A percentile compares a stretch with the other conserved stretches of the same genome.
Evolutionary conservation across 64 coral and sea anemone species (phyloP).

Genomic region (Stichodactyla helianthus): DNA sequence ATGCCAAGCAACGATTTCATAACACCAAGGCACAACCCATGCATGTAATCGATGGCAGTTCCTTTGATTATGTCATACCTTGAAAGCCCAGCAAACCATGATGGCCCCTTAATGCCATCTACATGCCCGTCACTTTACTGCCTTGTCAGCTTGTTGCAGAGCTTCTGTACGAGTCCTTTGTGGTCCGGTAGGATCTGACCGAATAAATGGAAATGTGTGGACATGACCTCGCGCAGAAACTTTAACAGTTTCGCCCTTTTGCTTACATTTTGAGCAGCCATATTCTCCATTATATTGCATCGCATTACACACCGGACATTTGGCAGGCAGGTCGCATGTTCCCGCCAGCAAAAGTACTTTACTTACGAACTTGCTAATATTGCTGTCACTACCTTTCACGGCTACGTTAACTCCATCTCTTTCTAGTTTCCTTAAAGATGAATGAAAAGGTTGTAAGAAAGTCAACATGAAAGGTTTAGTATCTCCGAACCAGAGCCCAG

Average conservation of each 20-base stretch:
- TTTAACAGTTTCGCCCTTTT: slow-evolving; percentile 39
- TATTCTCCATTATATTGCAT: slow-evolving; percentile 56
- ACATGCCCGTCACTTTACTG: not conserved
- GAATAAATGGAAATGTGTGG: slow-evolving; percentile 24
- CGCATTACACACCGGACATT: no score
- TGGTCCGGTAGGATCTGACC: not conserved
- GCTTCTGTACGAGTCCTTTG: not conserved
- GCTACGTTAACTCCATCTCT: no score
- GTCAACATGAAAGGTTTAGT: no score
- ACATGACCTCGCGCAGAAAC: not conserved
- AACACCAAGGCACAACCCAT: slow-evolving; percentile 23
- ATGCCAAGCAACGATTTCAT: slow-evolving; percentile 14
- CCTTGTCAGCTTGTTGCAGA: not conserved
- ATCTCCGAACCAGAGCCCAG: no score
- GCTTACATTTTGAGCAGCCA: slow-evolving; percentile 46
- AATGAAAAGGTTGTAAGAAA: no score
- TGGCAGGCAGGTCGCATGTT: no score
- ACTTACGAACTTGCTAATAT: no score
- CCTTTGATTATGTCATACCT: slow-evolving; percentile 32
- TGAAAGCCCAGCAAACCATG: slow-evolving; percentile 38
- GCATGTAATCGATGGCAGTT: slow-evolving; percentile 50
- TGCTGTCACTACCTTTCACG: no score
- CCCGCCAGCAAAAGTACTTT: no score
- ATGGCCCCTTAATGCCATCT: slow-evolving; percentile 37
- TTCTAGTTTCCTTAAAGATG: no score